These are phyloP conservation scores for Drosophila willistoni DNA, from an alignment of 1,140 invertebrate species.

Conservation along the genomic window DNA sequence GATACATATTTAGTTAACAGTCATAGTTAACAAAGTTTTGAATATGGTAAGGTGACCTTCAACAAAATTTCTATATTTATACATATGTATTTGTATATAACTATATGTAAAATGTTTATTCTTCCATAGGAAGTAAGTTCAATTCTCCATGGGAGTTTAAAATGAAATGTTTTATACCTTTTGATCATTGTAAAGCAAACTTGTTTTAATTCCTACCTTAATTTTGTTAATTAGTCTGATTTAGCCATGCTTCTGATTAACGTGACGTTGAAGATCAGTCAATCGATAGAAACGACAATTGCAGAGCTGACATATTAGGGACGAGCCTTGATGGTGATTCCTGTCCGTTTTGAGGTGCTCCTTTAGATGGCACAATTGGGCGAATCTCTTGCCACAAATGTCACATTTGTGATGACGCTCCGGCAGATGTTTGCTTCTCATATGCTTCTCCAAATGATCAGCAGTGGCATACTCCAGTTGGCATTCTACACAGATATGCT, in stretches of 20 bases:
- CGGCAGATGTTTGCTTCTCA: conserved; percentile 41
- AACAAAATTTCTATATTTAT: too few relatives aligned
- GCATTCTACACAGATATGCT: conserved; percentile 48
- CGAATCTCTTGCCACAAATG: conserved; percentile 54
- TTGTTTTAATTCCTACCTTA: not conserved
- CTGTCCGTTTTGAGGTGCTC: conserved; percentile 51
- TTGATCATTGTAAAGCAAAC: not conserved
- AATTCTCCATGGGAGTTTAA: not conserved
- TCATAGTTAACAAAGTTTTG: too few relatives aligned
- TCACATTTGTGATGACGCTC: conserved; percentile 38
- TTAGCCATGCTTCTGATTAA: conserved; percentile 40
- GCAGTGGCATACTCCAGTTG: conserved; percentile 60
- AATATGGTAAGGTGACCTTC: too few relatives aligned
- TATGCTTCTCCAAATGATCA: conserved; percentile 61
- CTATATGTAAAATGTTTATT: not conserved
- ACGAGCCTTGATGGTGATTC: conserved; percentile 14
- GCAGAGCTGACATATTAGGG: conserved; percentile 43
- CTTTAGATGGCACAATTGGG: conserved; percentile 49
- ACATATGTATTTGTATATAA: too few relatives aligned
- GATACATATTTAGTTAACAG: too few relatives aligned
- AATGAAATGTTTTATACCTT: too few relatives aligned
- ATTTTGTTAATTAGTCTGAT: not conserved
- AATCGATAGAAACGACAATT: conserved; percentile 53
- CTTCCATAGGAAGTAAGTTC: not conserved
- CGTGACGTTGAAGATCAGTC: conserved; percentile 56